phyloP scores from a whole-genome alignment of 2,797 vertebrate genomes.

The Phalloptychus januarius region DNA sequence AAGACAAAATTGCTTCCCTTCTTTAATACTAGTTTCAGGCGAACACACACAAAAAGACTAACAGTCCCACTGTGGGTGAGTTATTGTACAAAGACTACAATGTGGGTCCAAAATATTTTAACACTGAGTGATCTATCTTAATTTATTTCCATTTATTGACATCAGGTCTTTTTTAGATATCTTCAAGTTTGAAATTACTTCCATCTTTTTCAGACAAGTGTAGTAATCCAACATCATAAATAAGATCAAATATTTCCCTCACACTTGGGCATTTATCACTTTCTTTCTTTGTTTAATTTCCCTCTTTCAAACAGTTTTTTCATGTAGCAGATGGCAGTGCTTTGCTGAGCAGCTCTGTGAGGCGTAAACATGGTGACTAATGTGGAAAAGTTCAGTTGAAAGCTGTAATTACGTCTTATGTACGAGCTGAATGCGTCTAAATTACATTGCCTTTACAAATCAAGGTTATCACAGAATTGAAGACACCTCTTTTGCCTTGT shows the following conservation, averaged over 20 bases:
- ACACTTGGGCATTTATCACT: background rate
- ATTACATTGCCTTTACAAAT: conserved; percentile 8
- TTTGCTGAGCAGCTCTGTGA: background rate
- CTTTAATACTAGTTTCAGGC: background rate
- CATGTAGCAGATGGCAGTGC: background rate
- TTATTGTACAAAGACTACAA: background rate
- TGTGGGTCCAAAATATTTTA: background rate
- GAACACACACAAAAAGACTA: background rate
- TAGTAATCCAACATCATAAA: background rate
- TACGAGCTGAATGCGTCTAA: background rate
- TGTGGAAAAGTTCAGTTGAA: background rate
- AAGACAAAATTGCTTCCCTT: background rate
- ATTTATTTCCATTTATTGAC: background rate
- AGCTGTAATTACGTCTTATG: conserved; percentile 7
- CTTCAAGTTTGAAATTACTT: background rate
- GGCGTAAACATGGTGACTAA: background rate
- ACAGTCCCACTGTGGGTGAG: background rate
- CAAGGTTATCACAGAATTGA: background rate
- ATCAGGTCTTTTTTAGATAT: background rate
- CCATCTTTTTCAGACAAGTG: background rate
- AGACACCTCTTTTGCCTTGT: background rate
- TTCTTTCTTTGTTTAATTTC: background rate
- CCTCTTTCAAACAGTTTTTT: conserved; percentile 1
- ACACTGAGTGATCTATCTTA: background rate
- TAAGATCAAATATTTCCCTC: background rate